Percentiles rank a stretch among this genome's conserved stretches.
Conservation (phyloP, 2,113 vertebrate genomes). For the Cercocebus atys region DNA sequence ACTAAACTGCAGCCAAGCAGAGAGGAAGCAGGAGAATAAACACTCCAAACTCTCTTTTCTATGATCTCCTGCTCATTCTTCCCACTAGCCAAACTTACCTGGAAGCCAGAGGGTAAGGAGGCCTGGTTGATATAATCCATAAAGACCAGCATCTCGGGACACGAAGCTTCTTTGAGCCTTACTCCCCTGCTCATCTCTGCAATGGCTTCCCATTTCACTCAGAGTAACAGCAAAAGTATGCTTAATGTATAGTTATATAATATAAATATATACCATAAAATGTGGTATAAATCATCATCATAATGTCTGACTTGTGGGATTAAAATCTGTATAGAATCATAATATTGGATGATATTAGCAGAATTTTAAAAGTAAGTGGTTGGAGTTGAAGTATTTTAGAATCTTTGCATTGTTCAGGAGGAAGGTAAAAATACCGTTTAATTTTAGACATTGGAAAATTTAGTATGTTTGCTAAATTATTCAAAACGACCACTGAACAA, state of each 20-base stretch:
- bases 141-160: neutral
- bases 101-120: neutral
- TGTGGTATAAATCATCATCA: neutral
- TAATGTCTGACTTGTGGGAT: neutral
- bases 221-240: neutral
- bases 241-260: neutral
- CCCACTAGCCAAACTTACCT: neutral
- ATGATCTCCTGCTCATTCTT: constrained; percentile 1
- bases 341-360: neutral
- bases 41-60: neutral
- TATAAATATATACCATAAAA: neutral
- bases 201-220: neutral
- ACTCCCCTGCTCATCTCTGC: neutral
- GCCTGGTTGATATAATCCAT: neutral
- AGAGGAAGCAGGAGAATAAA: neutral
- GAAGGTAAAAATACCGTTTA: neutral
- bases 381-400: neutral
- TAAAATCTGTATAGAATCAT: constrained; percentile 9
- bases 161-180: neutral
- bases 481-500: neutral
- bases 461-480: neutral
- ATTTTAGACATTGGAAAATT: neutral
- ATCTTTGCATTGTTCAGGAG: neutral
- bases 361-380: neutral
- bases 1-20: neutral